Evolutionary conservation across 2,888 invertebrate genomes (phyloP), one percentile per base, ranked within the genome.

Genomic region (Tetragnatha montana): DNA sequence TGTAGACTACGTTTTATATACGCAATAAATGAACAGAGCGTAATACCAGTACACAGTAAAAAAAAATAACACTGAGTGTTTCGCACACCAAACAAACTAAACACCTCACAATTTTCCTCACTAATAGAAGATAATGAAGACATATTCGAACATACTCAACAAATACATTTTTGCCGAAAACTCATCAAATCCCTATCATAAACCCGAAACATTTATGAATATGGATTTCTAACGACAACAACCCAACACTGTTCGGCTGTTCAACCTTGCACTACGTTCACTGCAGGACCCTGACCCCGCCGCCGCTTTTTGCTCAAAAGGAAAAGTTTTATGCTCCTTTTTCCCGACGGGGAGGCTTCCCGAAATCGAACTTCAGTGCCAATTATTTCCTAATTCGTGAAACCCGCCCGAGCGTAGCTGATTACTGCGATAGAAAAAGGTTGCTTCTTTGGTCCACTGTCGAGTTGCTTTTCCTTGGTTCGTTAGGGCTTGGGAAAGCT

Each of bases 391-490:
- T 35, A 69, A 85, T 74, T 75, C 49, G 70, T 4, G 69, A 89
- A 89, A 69, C 8, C 47, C 19, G 75, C 50, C 73, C 69, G 70
- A 81, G 79, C 88, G 81, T 84, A 70, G 12, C 88, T 85, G 84
- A 89, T 89, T 84, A 81, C 74, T 22, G 49, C 73, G 76, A 21
- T 19, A 79, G 60, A 88, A 83, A 74, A 49, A 47, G 47, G 79
- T 79, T 88, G 83, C 79, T 83, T 88, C 74, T 79, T 68, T 74
- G 35, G 60, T 35, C 35, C 60, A 35, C 35, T 35, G 17, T 0
- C n/a, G 12, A 49, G n/a, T 10, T 6, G 17, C n/a, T 69, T 71
- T 70, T 81, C 47, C 78, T 22, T 60, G 12, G 14, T 35, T 60
- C 78, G 17, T 60, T 17, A 12, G 35, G 35, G 6, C 14, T 0